A percentile compares a stretch with the other conserved stretches of the same genome.
phyloP scores from a whole-genome alignment of 2,113 vertebrate genomes.

The Nothobranchius kuhntae region DNA sequence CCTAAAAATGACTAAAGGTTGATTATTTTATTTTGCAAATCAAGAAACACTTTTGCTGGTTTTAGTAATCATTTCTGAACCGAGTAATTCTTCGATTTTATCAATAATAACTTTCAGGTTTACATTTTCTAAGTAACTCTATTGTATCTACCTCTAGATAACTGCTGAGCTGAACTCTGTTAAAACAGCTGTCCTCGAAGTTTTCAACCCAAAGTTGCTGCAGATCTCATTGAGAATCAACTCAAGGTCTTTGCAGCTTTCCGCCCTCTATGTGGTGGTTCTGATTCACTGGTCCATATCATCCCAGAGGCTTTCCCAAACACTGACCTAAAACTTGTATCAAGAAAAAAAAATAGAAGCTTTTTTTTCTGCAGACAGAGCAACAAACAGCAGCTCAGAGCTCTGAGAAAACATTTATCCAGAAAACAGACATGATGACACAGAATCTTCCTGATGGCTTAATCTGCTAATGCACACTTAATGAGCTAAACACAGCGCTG shows the following conservation, averaged over 20 bases:
- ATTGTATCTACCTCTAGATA: too few species aligned
- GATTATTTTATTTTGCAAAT: too few species aligned
- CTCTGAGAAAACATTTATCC: neutral
- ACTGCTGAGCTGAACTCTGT: neutral
- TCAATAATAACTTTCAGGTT: too few species aligned
- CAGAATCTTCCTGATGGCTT: neutral
- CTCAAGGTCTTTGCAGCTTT: conserved; percentile 29
- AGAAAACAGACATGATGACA: neutral
- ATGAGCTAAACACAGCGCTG: neutral
- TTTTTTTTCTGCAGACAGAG: neutral
- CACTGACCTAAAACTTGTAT: conserved; percentile 34
- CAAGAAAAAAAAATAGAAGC: neutral
- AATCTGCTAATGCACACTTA: neutral
- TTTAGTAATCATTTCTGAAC: too few species aligned
- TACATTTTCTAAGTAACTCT: too few species aligned
- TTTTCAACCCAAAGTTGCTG: neutral
- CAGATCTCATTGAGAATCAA: conserved; percentile 34
- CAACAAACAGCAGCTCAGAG: conserved; percentile 2
- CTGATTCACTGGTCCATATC: conserved; percentile 41
- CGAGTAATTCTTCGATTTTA: too few species aligned
- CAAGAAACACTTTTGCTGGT: too few species aligned
- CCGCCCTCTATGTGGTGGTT: conserved; percentile 37
- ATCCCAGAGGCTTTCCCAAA: conserved; percentile 39
- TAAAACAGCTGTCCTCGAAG: neutral
- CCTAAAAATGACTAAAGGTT: conserved; percentile 2